Evolutionary conservation across 2,888 invertebrate species (phyloP).

Genomic region (Laspeyria flexula): DNA sequence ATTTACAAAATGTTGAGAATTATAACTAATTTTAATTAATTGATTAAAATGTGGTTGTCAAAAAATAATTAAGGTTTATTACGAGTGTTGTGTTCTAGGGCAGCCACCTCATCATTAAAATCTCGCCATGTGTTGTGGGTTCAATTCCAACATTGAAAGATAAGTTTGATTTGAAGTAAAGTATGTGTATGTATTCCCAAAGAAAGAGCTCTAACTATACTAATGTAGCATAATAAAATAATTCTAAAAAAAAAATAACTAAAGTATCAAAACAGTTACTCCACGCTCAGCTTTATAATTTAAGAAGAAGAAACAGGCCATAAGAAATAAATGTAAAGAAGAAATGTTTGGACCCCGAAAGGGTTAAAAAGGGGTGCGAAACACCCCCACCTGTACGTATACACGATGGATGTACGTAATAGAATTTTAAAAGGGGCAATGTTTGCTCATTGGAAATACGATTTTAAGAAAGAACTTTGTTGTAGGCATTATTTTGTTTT

Average conservation of each 20-base stretch:
- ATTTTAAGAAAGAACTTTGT: constrained; percentile 18
- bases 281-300: constrained; percentile 79
- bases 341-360: constrained; percentile 84
- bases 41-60: no score
- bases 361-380: constrained; percentile 82
- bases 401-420: constrained; percentile 51
- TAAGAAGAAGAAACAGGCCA: constrained; percentile 87
- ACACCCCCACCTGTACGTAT: constrained; percentile 75
- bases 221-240: no score
- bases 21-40: no score
- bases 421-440: constrained; percentile 50
- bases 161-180: no score
- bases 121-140: no score
- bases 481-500: constrained; percentile 4
- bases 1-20: no score
- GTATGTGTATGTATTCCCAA: no score
- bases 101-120: no score
- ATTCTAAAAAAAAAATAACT: background rate
- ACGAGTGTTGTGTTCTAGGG: no score
- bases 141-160: no score
- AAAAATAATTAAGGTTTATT: no score
- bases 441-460: constrained; percentile 49
- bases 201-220: no score
- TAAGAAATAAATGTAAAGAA: constrained; percentile 87
- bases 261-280: constrained; percentile 69